A percentile compares a stretch with the other conserved stretches of the same genome.
These are phyloP conservation scores for Chromis chromis DNA, from an alignment of 2,797 vertebrate species.

Conservation along the genomic window DNA sequence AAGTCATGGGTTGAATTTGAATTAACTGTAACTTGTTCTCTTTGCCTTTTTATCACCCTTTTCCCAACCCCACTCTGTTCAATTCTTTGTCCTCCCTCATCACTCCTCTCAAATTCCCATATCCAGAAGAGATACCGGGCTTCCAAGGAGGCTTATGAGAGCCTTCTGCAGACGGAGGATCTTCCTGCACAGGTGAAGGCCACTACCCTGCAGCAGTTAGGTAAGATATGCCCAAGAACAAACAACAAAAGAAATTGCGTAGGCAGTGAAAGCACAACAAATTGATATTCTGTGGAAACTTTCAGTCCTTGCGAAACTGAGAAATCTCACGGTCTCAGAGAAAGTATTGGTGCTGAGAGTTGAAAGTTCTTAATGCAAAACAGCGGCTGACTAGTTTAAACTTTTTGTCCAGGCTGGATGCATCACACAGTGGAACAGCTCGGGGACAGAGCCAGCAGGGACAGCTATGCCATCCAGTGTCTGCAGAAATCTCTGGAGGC, in stretches of 20 bases:
- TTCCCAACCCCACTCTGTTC: not conserved
- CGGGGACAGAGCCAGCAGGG: conserved; percentile 96
- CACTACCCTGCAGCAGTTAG: conserved; percentile 97
- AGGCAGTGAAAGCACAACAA: not conserved
- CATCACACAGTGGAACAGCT: conserved; percentile 99
- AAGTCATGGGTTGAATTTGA: not conserved
- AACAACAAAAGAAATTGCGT: not conserved
- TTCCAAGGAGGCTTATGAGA: conserved; percentile 99
- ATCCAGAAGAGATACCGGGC: conserved; percentile 96
- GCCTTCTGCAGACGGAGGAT: conserved; percentile 96
- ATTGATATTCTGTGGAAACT: not conserved
- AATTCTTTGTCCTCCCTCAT: no score
- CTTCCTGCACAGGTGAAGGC: conserved; percentile 99
- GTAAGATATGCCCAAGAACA: conserved; percentile 79
- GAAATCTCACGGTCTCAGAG: not conserved
- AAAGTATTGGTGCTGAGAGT: no score
- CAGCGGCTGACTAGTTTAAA: not conserved
- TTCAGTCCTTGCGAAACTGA: not conserved
- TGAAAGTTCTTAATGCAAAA: no score
- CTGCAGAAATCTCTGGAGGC: conserved; percentile 99
- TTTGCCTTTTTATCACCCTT: no score
- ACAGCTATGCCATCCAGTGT: conserved; percentile 99
- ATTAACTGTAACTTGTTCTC: not conserved
- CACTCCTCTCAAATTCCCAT: not conserved
- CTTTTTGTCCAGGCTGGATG: conserved; percentile 92